Conservation (phyloP, 2,113 vertebrate genomes). For the Tychaedon coryphoeus region DNA sequence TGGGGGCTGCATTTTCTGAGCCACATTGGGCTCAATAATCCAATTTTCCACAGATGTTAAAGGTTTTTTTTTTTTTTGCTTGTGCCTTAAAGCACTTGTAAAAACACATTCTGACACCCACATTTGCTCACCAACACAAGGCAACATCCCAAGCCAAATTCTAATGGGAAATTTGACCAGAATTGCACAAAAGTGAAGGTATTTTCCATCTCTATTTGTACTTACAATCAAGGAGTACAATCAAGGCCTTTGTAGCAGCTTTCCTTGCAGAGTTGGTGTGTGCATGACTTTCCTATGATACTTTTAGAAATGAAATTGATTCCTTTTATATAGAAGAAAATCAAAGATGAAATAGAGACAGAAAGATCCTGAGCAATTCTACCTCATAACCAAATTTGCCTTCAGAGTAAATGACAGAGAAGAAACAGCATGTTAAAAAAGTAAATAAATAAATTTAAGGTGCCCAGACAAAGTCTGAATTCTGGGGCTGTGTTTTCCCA, state of each 20-base stretch:
- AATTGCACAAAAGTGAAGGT: background rate
- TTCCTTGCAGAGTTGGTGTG: background rate
- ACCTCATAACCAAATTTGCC: background rate
- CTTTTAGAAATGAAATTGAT: background rate
- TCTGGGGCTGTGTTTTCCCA: background rate
- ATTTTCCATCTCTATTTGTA: background rate
- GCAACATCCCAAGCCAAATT: background rate
- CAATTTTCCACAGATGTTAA: background rate
- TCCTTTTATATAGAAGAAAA: background rate
- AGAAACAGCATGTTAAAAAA: background rate
- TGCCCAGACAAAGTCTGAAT: background rate
- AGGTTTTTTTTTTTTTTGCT: background rate
- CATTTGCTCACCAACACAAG: background rate
- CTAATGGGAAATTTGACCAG: background rate
- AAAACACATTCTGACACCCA: background rate
- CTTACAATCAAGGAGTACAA: background rate
- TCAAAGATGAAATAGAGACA: background rate
- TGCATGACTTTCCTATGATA: background rate
- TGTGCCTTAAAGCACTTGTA: background rate
- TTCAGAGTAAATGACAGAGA: background rate
- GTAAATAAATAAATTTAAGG: background rate
- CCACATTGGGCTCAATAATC: background rate
- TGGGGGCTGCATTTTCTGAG: background rate
- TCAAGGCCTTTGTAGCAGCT: background rate
- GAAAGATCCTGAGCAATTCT: background rate